These are phyloP conservation scores for Scomberomorus guttatus DNA, from an alignment of 2,797 vertebrate species.

Conservation along the genomic window DNA sequence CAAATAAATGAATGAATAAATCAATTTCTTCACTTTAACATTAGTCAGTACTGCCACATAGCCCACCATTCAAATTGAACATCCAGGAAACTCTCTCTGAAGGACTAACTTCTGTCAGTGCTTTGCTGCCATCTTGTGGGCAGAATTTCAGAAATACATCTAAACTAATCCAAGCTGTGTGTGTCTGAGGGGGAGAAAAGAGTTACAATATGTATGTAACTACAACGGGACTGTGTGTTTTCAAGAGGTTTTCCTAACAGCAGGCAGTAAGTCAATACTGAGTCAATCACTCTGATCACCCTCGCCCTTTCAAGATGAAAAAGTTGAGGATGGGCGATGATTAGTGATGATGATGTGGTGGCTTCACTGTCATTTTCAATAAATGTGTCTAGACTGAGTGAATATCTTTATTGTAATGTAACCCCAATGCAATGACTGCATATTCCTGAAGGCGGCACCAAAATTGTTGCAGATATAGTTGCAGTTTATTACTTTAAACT, in stretches of 20 bases:
- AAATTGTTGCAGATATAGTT: no score
- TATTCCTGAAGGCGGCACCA: no score
- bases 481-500: background rate
- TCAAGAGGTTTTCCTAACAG: background rate
- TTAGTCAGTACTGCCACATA: no score
- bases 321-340: background rate
- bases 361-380: background rate
- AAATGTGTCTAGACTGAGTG: background rate
- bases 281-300: no score
- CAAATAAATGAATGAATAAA: no score
- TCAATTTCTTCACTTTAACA: no score
- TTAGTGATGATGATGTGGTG: no score
- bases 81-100: background rate
- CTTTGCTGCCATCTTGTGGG: constrained; percentile 24
- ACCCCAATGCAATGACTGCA: background rate
- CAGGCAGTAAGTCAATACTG: background rate
- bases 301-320: background rate
- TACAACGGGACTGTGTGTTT: background rate
- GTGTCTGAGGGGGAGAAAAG: background rate
- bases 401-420: background rate
- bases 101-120: background rate
- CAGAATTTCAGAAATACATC: background rate
- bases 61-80: no score
- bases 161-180: background rate
- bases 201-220: background rate